These are phyloP conservation scores for Protula sp. DNA, from an alignment of 2,888 invertebrate species.

Conservation along the genomic window DNA sequence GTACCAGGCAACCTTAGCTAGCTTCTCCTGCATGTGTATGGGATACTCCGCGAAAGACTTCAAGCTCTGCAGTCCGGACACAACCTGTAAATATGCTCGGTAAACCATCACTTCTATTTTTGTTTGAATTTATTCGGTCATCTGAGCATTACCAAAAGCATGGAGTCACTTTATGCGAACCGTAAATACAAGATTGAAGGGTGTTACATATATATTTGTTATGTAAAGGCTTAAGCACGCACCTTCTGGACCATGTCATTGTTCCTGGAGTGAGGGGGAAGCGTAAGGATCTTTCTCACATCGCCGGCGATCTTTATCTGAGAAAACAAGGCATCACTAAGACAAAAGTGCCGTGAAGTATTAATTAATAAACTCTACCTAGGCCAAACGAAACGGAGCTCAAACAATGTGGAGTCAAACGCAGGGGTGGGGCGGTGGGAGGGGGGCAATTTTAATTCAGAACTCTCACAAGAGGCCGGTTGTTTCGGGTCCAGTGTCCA, in stretches of 20 bases:
- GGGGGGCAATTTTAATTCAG: too few species aligned
- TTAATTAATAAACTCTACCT: too few species aligned
- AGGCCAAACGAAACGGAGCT: too few species aligned
- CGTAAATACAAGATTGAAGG: not conserved
- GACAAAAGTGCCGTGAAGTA: too few species aligned
- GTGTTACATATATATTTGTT: too few species aligned
- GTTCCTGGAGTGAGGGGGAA: slow-evolving; percentile 7
- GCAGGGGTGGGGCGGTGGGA: too few species aligned
- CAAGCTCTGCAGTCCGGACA: slow-evolving; percentile 41
- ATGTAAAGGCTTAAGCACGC: too few species aligned
- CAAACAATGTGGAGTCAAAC: too few species aligned
- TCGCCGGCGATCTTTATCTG: slow-evolving; percentile 19
- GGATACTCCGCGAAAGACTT: slow-evolving; percentile 48
- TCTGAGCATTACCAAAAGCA: too few species aligned
- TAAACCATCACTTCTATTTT: not conserved
- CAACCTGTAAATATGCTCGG: slow-evolving; percentile 30
- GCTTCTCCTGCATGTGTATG: slow-evolving; percentile 49
- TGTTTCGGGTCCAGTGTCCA: too few species aligned
- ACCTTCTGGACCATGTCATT: not conserved
- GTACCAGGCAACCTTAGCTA: slow-evolving; percentile 48
- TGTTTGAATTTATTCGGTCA: not conserved
- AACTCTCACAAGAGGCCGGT: too few species aligned
- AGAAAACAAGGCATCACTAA: too few species aligned
- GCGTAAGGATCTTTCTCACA: slow-evolving; percentile 32
- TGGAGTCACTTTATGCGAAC: not conserved